Base-by-base conservation (phyloP, 2,888 invertebrate species). In the Erebia epiphron region DNA sequence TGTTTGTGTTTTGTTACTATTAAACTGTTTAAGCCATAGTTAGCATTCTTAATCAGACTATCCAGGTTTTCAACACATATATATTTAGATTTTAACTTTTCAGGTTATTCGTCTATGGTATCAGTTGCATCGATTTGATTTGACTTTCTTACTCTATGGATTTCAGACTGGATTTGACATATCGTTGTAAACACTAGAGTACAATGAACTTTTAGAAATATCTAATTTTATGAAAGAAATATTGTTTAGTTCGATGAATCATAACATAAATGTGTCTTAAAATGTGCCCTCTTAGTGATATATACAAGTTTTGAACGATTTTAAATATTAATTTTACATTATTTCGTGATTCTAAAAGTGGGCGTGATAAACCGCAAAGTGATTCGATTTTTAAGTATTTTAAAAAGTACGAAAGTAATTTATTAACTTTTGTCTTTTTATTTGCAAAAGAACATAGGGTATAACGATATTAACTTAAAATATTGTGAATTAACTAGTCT, bases 101-200 rank as follows among this genome's bases (percentile, higher is more conserved):
- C 14, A 52, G 18, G 16, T 54, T 54, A 16, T 54, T 54, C 7
- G 54, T 54, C 54, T 54, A 18, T 54, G 16, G 16, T 65, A n/a
- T 60, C 11, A 67, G 75, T 71, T n/a, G 70, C 73, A 77, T 79
- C 75, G 79, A 79, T 79, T 76, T 77, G 76, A 35, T 35, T 35
- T 35, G 35, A 35, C 35, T 26, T 26, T 26, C 21, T 21, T 1
- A 21, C 2, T 21, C 2, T 4, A 3, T 35, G 35, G 35, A 35
- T 35, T 35, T 35, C 0, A 77, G 64, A 83, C 10, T 7, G 5
- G 16, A 11, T 13, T 57, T 26, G 26, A 13, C 21, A 58, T n/a
- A 80, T 82, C 72, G 76, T 85, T 87, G 88, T 91, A 91, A 91
- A 91, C 90, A 91, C 65, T 67, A 62, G 73, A 78, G 89, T 84